phyloP scores from a whole-genome alignment of 2,797 vertebrate genomes.

The Vespertilio murinus region DNA sequence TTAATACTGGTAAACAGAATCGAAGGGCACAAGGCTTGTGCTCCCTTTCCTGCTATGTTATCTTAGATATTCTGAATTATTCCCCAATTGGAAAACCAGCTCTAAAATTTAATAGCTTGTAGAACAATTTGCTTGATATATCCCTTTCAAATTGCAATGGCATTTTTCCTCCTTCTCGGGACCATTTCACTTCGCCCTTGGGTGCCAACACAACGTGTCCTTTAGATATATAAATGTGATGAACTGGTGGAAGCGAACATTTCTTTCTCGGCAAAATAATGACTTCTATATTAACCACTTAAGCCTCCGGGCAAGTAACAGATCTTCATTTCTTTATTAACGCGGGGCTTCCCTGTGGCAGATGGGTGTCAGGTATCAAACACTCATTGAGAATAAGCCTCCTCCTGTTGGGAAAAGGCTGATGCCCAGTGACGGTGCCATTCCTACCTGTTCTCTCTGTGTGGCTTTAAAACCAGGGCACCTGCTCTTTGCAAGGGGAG shows the following conservation, averaged over 20 bases:
- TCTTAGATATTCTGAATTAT: constrained; percentile 65
- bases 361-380: constrained; percentile 23
- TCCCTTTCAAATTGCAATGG: constrained; percentile 67
- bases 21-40: constrained; percentile 51
- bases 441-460: background rate
- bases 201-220: constrained; percentile 71
- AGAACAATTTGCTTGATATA: constrained; percentile 74
- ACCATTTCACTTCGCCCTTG: constrained; percentile 70
- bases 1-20: background rate
- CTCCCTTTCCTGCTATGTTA: constrained; percentile 8
- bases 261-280: constrained; percentile 71
- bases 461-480: background rate
- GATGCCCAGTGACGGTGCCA: background rate
- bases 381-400: constrained; percentile 16
- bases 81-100: constrained; percentile 55
- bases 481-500: background rate
- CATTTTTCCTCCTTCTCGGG: constrained; percentile 68
- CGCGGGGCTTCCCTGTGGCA: constrained; percentile 34
- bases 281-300: constrained; percentile 71
- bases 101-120: constrained; percentile 55
- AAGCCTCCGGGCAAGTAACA: constrained; percentile 66
- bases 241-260: constrained; percentile 60
- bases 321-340: constrained; percentile 67
- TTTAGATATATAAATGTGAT: constrained; percentile 76
- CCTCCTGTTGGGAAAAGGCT: background rate